Conservation (phyloP, 2,888 invertebrate genomes). For the Melipona bicolor region DNA sequence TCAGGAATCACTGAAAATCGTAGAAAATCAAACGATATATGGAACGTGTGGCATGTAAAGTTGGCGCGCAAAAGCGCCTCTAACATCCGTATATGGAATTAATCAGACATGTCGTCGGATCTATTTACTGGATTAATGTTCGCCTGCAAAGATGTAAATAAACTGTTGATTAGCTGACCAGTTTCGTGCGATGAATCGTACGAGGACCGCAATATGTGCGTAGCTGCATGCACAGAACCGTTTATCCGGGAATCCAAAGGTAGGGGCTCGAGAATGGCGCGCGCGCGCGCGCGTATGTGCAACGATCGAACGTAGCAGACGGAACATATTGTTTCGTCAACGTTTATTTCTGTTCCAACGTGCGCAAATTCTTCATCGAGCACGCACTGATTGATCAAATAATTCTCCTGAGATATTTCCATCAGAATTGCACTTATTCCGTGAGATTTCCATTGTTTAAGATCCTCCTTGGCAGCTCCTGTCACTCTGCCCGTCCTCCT, state of each 20-base stretch:
- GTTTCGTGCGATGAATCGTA: constrained; percentile 63
- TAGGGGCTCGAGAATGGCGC: constrained; percentile 58
- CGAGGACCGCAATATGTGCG: constrained; percentile 74
- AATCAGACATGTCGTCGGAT: constrained; percentile 73
- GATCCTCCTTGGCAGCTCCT: not conserved
- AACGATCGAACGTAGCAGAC: constrained; percentile 16
- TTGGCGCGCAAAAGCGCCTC: constrained; percentile 41
- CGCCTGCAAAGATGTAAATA: constrained; percentile 77
- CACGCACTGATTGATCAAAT: not conserved
- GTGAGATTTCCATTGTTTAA: not conserved
- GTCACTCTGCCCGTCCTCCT: not conserved
- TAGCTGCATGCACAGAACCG: constrained; percentile 65
- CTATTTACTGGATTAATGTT: constrained; percentile 69
- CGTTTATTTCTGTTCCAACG: not conserved
- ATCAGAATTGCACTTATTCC: not conserved
- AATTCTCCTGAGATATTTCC: not conserved
- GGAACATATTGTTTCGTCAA: constrained; percentile 20
- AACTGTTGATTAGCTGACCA: constrained; percentile 78
- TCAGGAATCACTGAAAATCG: not conserved
- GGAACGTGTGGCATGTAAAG: not conserved
- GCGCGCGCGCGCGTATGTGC: not conserved
- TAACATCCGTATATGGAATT: constrained; percentile 56
- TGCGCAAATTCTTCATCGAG: constrained; percentile 19
- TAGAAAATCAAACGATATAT: not conserved
- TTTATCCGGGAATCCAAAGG: constrained; percentile 77